Evolutionary conservation across 2,888 invertebrate genomes (phyloP).

Genomic region (Orthosia gracilis): DNA sequence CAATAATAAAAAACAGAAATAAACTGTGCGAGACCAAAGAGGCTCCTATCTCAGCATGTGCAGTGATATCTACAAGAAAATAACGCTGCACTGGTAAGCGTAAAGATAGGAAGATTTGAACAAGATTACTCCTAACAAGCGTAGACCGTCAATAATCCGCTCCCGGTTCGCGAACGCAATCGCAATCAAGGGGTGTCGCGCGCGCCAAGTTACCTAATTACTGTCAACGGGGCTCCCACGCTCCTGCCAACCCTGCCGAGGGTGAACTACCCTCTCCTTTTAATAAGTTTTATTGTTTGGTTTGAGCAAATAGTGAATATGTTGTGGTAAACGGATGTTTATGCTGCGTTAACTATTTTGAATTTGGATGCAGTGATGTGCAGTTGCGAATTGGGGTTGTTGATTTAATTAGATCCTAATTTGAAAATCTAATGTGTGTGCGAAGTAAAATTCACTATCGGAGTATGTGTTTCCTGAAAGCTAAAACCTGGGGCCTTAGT

Average conservation of each 20-base stretch:
- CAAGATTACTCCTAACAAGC: constrained; percentile 63
- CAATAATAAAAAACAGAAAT: no score
- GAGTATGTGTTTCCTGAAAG: background rate
- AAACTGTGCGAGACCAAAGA: no score
- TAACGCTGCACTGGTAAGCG: no score
- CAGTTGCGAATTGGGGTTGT: constrained; percentile 12
- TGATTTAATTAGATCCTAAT: background rate
- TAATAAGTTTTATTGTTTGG: constrained; percentile 75
- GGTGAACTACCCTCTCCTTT: constrained; percentile 68
- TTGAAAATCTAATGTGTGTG: background rate
- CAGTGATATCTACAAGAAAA: no score
- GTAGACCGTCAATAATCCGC: constrained; percentile 60
- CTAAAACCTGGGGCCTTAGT: background rate
- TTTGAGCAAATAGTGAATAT: constrained; percentile 77
- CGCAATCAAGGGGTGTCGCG: constrained; percentile 67
- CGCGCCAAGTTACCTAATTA: constrained; percentile 82
- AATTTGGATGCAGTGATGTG: constrained; percentile 9
- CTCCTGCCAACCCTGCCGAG: constrained; percentile 62
- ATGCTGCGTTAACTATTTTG: constrained; percentile 48
- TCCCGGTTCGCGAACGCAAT: constrained; percentile 58
- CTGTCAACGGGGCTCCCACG: constrained; percentile 83
- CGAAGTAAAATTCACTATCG: background rate
- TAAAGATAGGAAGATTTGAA: constrained; percentile 27
- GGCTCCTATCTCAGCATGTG: no score
- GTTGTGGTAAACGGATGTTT: constrained; percentile 70